Evolutionary conservation across 2,888 invertebrate species (phyloP).

Genomic region (Thymelicus lineola): DNA sequence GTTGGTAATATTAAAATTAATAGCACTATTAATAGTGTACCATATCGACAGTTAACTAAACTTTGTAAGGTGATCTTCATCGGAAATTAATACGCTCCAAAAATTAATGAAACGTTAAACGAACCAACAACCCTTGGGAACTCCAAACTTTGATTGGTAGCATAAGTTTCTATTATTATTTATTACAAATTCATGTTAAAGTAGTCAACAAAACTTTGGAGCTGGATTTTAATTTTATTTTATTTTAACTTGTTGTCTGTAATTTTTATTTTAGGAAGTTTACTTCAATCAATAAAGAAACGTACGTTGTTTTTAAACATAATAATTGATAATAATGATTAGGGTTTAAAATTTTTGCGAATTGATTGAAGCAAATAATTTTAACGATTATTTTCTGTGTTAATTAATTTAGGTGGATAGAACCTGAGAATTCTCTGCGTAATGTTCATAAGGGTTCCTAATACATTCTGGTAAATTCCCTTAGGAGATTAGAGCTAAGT

Average conservation of each 20-base stretch:
- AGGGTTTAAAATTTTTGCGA: no score
- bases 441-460: slow-evolving; percentile 14
- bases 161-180: not conserved
- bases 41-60: not conserved
- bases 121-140: slow-evolving; percentile 9
- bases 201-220: not conserved
- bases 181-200: slow-evolving; percentile 7
- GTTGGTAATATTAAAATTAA: no score
- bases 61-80: slow-evolving; percentile 6
- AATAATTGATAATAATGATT: no score
- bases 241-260: no score
- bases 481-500: slow-evolving; percentile 11
- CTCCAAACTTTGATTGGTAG: slow-evolving; percentile 11
- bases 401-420: not conserved
- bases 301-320: no score
- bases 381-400: not conserved
- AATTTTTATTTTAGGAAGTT: no score
- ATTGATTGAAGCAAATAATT: no score
- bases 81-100: slow-evolving; percentile 19
- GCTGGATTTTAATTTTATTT: not conserved
- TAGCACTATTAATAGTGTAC: slow-evolving; percentile 31
- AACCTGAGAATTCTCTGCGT: not conserved
- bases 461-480: slow-evolving; percentile 3
- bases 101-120: slow-evolving; percentile 16
- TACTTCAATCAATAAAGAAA: no score